Conservation (phyloP, 1,140 invertebrate species). For the Ostrea edulis region DNA sequence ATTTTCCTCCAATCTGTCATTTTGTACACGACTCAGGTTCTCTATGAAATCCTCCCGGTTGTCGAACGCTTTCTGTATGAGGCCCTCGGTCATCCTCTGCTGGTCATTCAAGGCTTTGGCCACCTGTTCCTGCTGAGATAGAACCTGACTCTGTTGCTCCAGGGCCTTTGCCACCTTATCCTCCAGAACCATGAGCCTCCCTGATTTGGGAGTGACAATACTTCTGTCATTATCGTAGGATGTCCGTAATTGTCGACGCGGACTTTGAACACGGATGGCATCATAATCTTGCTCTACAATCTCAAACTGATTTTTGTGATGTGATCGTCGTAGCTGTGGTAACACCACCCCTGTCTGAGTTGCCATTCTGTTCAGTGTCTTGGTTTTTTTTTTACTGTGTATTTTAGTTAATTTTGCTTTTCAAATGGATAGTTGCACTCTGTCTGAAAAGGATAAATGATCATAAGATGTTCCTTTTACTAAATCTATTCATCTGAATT, state of each 20-base stretch:
- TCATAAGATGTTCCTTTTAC: slow-evolving; percentile 29
- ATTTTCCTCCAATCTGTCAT: slow-evolving; percentile 74
- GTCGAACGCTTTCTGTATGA: slow-evolving; percentile 73
- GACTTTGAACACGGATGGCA: slow-evolving; percentile 63
- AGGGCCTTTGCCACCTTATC: slow-evolving; percentile 60
- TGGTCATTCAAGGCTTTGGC: slow-evolving; percentile 55
- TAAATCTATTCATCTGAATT: slow-evolving; percentile 10
- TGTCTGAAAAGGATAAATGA: not conserved
- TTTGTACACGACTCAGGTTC: slow-evolving; percentile 69
- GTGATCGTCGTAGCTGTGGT: slow-evolving; percentile 43
- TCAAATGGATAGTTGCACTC: slow-evolving; percentile 3
- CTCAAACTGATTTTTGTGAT: slow-evolving; percentile 42
- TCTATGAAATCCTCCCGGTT: slow-evolving; percentile 76
- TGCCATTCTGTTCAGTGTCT: slow-evolving; percentile 2
- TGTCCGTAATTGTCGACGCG: slow-evolving; percentile 22
- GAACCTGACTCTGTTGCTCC: slow-evolving; percentile 53
- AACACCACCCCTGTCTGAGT: slow-evolving; percentile 51
- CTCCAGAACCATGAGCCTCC: slow-evolving; percentile 53
- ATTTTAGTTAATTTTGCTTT: not conserved
- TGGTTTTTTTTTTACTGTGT: not conserved
- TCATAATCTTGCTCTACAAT: slow-evolving; percentile 65
- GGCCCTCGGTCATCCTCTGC: slow-evolving; percentile 56
- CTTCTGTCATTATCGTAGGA: slow-evolving; percentile 7
- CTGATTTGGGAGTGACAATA: slow-evolving; percentile 29
- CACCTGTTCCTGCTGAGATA: slow-evolving; percentile 54